Evolutionary conservation across 2,797 vertebrate species (phyloP).

Genomic region (Pagetopsis macropterus): DNA sequence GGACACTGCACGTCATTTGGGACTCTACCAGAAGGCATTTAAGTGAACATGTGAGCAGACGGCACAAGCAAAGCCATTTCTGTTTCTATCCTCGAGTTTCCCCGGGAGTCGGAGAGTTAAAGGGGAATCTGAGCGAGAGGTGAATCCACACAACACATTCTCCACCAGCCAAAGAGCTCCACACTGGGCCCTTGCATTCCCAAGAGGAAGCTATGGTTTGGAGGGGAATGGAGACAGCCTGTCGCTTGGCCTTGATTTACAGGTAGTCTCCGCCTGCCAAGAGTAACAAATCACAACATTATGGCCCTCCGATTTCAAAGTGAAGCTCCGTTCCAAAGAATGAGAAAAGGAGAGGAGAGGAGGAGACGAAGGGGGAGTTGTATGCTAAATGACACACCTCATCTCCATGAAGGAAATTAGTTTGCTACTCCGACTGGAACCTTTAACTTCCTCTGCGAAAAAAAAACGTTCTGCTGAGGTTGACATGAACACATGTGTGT

Average conservation of each 20-base stretch:
- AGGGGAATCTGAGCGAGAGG: constrained; percentile 56
- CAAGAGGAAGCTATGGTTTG: constrained; percentile 58
- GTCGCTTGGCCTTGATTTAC: constrained; percentile 75
- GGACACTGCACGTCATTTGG: too few species aligned
- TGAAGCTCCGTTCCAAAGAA: constrained; percentile 51
- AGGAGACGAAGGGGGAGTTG: constrained; percentile 27
- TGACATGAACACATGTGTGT: constrained; percentile 28
- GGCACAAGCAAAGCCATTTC: constrained; percentile 1
- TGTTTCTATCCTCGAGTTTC: constrained; percentile 43
- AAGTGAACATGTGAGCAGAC: constrained; percentile 1
- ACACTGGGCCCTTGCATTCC: constrained; percentile 56
- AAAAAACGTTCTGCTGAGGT: constrained; percentile 5
- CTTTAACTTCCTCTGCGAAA: constrained; percentile 37
- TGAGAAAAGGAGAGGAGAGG: constrained; percentile 10
- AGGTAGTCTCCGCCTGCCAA: constrained; percentile 65
- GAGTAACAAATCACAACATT: constrained; percentile 75
- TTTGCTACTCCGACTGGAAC: constrained; percentile 30
- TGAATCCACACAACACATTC: constrained; percentile 55
- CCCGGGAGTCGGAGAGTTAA: constrained; percentile 44
- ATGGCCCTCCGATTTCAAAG: constrained; percentile 61
- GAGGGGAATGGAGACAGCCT: constrained; percentile 65
- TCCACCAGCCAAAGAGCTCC: constrained; percentile 62
- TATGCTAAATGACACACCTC: constrained; percentile 52
- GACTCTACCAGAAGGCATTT: background rate
- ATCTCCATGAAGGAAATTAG: constrained; percentile 46